phyloP scores from a whole-genome alignment of 2,113 vertebrate genomes.

The Salvelinus sp. region DNA sequence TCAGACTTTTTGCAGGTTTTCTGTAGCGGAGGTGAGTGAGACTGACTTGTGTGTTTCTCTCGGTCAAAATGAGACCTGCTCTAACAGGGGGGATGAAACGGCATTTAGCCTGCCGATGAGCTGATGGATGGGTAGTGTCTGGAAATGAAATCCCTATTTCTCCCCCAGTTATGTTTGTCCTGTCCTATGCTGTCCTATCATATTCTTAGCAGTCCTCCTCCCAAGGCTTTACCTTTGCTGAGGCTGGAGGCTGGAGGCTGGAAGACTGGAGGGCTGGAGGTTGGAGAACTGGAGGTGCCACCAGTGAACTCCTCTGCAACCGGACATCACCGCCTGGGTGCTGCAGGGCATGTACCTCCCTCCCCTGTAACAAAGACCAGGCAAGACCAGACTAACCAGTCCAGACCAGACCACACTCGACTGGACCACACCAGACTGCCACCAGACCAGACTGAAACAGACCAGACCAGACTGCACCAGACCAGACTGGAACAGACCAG shows the following conservation, averaged over 20 bases:
- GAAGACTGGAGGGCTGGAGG: no score
- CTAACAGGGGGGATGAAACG: conserved; percentile 23
- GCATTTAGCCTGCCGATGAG: conserved; percentile 46
- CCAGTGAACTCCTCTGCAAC: neutral
- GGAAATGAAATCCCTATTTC: neutral
- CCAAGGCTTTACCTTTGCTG: neutral
- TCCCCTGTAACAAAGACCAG: neutral
- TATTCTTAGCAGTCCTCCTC: neutral
- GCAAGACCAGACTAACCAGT: no score
- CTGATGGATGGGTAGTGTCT: conserved; percentile 32
- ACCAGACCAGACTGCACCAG: no score
- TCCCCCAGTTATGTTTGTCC: conserved; percentile 5
- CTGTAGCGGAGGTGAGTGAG: neutral
- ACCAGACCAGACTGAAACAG: no score
- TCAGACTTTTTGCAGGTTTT: neutral
- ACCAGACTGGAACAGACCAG: no score
- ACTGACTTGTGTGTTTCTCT: neutral
- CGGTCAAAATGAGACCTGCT: neutral
- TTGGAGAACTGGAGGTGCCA: neutral
- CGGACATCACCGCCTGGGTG: neutral
- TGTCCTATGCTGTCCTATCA: neutral
- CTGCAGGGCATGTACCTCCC: neutral
- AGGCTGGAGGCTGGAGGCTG: neutral
- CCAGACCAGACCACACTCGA: no score
- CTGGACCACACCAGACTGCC: no score